Evolutionary conservation across 2,113 vertebrate genomes (phyloP).

Genomic region (Pteronura brasiliensis): DNA sequence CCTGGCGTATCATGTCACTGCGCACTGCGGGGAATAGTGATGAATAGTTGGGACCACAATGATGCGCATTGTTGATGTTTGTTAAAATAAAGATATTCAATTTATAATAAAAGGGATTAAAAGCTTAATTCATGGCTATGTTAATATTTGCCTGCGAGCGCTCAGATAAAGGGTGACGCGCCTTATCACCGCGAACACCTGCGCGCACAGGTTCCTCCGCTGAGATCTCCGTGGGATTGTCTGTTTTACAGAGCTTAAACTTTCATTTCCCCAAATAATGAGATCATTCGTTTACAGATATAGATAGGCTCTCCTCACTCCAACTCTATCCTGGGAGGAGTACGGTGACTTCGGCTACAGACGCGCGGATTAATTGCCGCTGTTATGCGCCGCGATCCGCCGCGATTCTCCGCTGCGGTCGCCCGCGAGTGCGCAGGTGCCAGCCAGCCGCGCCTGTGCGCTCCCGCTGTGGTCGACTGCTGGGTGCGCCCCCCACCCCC

Average conservation of each 20-base stretch:
- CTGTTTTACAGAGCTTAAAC: slow-evolving; percentile 89
- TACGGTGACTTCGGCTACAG: slow-evolving; percentile 81
- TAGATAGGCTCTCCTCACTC: slow-evolving; percentile 85
- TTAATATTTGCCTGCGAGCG: slow-evolving; percentile 93
- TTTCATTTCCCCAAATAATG: slow-evolving; percentile 91
- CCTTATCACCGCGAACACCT: slow-evolving; percentile 94
- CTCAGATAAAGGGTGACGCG: slow-evolving; percentile 90
- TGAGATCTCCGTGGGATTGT: slow-evolving; percentile 89
- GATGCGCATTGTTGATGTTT: slow-evolving; percentile 90
- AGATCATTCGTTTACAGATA: slow-evolving; percentile 91
- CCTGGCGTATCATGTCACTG: slow-evolving; percentile 86
- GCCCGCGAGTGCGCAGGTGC: slow-evolving; percentile 44
- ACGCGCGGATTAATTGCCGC: slow-evolving; percentile 84
- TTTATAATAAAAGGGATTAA: slow-evolving; percentile 95
- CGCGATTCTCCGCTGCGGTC: slow-evolving; percentile 62
- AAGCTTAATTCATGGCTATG: slow-evolving; percentile 95
- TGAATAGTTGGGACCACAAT: slow-evolving; percentile 88
- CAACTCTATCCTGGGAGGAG: slow-evolving; percentile 82
- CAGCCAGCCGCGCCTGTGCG: fast-evolving
- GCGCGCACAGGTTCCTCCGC: slow-evolving; percentile 87
- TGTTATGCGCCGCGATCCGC: slow-evolving; percentile 21
- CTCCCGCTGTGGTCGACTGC: fast-evolving
- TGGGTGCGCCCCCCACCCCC: fast-evolving
- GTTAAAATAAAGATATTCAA: slow-evolving; percentile 96
- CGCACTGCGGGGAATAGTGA: slow-evolving; percentile 85